Percentiles rank a stretch among this genome's conserved stretches.
These are phyloP conservation scores for Zonitis immaculata DNA, from an alignment of 2,888 invertebrate genomes.

Conservation along the genomic window DNA sequence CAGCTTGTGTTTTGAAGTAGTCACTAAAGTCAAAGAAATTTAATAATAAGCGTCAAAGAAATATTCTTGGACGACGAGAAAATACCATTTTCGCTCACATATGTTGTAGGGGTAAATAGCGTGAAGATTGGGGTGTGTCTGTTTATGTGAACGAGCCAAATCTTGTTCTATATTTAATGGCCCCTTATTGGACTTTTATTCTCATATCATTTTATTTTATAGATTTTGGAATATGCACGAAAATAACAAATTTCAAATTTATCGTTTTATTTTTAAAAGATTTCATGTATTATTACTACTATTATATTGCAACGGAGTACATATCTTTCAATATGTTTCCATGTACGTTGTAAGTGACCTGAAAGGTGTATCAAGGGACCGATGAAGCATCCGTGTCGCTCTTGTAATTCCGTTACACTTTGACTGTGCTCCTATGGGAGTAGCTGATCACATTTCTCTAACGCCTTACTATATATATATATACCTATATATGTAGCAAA, in stretches of 20 bases:
- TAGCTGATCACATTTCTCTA: slow-evolving; percentile 23
- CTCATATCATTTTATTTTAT: no score
- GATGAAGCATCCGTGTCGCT: slow-evolving; percentile 30
- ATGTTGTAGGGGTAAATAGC: neutral
- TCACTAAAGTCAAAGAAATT: neutral
- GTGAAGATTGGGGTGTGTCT: neutral
- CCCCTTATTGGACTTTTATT: neutral
- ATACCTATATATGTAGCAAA: no score
- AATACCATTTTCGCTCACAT: neutral
- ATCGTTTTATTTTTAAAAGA: no score
- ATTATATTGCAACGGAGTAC: no score
- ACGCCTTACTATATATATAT: no score
- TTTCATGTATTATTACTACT: no score
- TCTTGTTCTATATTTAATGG: neutral
- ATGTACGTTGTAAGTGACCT: slow-evolving; percentile 12
- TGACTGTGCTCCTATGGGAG: slow-evolving; percentile 24
- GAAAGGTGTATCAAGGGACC: slow-evolving; percentile 25
- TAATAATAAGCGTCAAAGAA: neutral
- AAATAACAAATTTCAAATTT: no score
- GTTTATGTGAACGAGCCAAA: neutral
- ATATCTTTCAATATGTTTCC: neutral
- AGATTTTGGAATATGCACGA: no score
- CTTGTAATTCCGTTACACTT: slow-evolving; percentile 30
- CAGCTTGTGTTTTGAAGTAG: neutral
- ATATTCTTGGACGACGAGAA: neutral